Evolutionary conservation across 2,113 vertebrate species (phyloP).

Genomic region (Brevimyrus niger): DNA sequence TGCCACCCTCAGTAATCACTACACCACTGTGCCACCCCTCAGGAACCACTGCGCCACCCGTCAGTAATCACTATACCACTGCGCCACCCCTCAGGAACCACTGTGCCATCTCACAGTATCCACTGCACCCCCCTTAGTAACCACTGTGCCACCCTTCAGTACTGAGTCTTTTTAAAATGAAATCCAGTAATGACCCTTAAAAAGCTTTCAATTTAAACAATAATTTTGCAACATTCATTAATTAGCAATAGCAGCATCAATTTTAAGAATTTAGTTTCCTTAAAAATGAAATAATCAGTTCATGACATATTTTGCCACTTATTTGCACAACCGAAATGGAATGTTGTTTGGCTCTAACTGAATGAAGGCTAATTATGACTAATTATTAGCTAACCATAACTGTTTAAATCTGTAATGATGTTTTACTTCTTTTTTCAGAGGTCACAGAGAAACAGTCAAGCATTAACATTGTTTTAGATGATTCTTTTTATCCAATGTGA

Average conservation of each 20-base stretch:
- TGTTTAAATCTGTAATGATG: not conserved
- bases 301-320: not conserved
- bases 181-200: not conserved
- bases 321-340: not conserved
- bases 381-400: not conserved
- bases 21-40: not conserved
- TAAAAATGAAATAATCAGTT: not conserved
- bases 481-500: not conserved
- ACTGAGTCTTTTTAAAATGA: not conserved
- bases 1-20: not conserved
- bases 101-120: too few species aligned
- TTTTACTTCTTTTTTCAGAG: not conserved
- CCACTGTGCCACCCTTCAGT: too few species aligned
- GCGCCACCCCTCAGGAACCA: too few species aligned
- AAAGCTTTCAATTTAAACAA: not conserved
- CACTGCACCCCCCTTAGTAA: too few species aligned
- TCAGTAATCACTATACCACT: too few species aligned
- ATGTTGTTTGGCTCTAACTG: not conserved
- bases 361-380: not conserved
- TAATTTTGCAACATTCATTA: not conserved
- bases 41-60: too few species aligned
- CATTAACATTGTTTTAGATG: not conserved
- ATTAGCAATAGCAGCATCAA: not conserved
- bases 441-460: not conserved
- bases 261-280: not conserved